These are phyloP conservation scores for Macaca mulatta DNA, from an alignment of 2,113 vertebrate genomes.

Conservation along the genomic window DNA sequence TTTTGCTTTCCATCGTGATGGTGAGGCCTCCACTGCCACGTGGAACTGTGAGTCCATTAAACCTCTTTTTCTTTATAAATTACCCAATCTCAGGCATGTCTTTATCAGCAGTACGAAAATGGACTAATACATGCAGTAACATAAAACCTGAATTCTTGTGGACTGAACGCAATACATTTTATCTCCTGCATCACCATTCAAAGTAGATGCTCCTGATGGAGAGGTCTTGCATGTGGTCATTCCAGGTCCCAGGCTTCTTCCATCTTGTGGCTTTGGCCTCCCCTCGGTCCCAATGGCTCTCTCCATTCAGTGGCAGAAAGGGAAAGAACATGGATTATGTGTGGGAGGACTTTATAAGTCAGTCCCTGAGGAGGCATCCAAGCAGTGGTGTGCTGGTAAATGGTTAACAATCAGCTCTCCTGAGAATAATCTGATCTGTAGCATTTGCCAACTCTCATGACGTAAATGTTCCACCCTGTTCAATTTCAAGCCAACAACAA, in stretches of 20 bases:
- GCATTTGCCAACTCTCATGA: background rate
- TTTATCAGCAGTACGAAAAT: too few species aligned
- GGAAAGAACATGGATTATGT: background rate
- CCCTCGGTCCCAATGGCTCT: too few species aligned
- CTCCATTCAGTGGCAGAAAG: background rate
- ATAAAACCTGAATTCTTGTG: background rate
- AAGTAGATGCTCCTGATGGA: background rate
- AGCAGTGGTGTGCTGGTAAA: background rate
- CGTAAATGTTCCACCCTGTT: background rate
- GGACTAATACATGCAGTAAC: background rate
- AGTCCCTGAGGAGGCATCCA: background rate
- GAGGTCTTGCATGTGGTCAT: background rate
- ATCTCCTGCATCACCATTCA: background rate
- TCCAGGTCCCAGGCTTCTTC: background rate
- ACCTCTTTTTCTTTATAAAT: too few species aligned
- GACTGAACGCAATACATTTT: background rate
- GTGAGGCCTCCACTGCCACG: too few species aligned
- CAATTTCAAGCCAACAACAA: background rate
- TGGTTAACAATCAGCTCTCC: background rate
- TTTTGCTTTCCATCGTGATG: too few species aligned
- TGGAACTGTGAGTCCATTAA: too few species aligned
- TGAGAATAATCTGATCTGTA: background rate
- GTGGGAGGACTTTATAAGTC: background rate
- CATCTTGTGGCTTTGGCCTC: background rate
- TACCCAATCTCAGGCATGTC: too few species aligned